Evolutionary conservation across 2,888 invertebrate genomes (phyloP), one percentile per base, ranked within the genome.

Genomic region (Clistopyga incitator): DNA sequence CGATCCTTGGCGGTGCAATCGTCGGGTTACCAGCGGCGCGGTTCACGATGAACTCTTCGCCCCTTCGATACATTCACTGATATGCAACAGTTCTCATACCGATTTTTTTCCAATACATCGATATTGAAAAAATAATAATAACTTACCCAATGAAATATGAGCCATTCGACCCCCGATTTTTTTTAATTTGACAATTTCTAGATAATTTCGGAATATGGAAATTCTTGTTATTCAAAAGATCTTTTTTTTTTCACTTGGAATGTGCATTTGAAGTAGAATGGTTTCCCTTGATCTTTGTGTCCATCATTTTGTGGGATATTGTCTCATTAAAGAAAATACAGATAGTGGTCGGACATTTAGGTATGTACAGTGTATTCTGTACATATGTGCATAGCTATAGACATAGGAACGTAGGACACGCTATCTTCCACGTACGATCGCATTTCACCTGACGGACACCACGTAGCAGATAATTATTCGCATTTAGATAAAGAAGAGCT

Each of bases 391-490:
- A 47, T 56, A 42, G 15, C 61, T 78, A 76, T 47, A 23, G 59
- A 68, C 52, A 56, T 23, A 76, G 59, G 34, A 78, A 65, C 61
- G 29, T 42, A 50, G 75, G 64, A 65, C 29, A 38, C 78, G 78
- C 78, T 84, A 84, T 84, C 84, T 81, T 13, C 34, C 78, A 84
- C 84, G 84, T 84, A 81, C 81, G 75, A 84, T 84, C 84, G 81
- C 78, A 81, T 84, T 84, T 81, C 84, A 84, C 84, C 78, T 84
- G 84, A 84, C 84, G 84, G 78, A 84, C 84, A 76, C 67, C 76
- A 85, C 84, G 77, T 78, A 88, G 85, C 84, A 90, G 90, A 90
- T 90, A 90, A 90, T 90, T 90, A 90, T 90, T 90, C 90, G 88
- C 88, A 88, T 90, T 89, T 88, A 88, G 90, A 90, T 90, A 90